Evolutionary conservation across 2,888 invertebrate species (phyloP), one percentile per base, ranked within the genome.

Genomic region (Rhaphigaster nebulosa): DNA sequence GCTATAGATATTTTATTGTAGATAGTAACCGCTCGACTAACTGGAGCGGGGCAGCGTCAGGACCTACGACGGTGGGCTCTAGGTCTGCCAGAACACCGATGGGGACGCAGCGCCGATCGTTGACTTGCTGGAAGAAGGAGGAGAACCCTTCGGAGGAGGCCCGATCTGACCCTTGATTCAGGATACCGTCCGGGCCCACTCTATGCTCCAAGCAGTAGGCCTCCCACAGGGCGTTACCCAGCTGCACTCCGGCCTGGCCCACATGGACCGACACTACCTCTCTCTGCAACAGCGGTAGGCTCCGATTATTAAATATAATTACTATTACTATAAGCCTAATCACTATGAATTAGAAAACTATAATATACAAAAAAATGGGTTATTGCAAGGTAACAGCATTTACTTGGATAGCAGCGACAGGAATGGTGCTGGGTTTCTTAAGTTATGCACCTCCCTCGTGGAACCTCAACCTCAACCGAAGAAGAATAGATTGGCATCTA

Each of bases 121-220:
- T 94, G 38, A 95, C 95, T 93, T 95, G 95, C 41, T 91, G 91
- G 92, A 93, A 93, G 92, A 93, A 93, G 26, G 93, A 95, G 91
- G 95, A 94, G 93, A 94, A 94, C 87, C 93, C 93, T 8, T 93
- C 92, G 92, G 95, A 94, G 56, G 76, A 38, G 60, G 90, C 90
- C 12, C 41, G 8, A 50, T 38, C 65, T 41, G 60, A 45, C 1
- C 84, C 26, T 0, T 12, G n/a, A 0, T 84, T n/a, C 45, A n/a
- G 84, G n/a, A n/a, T 15, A 3, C 45, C 45, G 84, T 50, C 84
- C 84, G 34, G 70, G 5, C n/a, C n/a, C 26, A 84, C 45, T 0
- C 84, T 0, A 50, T 84, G 84, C 45, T 84, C 91, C 56, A 89
- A 52, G 87, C 91, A 91, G 91, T 41, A 88, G n/a, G 50, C 56